These are phyloP conservation scores for Remorina albescens DNA, from an alignment of 2,797 vertebrate species.

Conservation along the genomic window DNA sequence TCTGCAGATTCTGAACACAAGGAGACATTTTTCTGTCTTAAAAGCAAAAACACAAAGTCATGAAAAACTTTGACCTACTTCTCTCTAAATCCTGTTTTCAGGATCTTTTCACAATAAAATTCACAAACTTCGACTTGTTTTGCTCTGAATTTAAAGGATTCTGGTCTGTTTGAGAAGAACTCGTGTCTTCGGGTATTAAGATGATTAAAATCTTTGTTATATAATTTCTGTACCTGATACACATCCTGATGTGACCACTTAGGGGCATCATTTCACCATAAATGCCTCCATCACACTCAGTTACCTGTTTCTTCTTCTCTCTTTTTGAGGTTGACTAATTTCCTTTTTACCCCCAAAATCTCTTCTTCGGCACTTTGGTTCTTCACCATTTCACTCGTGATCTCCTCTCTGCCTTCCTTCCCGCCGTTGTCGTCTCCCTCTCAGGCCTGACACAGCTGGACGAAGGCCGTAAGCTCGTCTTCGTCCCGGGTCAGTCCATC, in stretches of 20 bases:
- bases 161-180: neutral
- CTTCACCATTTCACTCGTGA: neutral
- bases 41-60: too few relatives aligned
- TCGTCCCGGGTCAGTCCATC: conserved; percentile 89
- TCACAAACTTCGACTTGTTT: neutral
- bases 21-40: too few relatives aligned
- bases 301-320: too few relatives aligned
- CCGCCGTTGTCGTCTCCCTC: neutral
- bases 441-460: conserved; percentile 90
- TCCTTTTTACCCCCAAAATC: neutral
- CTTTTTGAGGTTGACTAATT: neutral
- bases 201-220: neutral
- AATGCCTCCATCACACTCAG: conserved; percentile 15
- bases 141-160: neutral
- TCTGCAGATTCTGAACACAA: too few relatives aligned
- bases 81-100: too few relatives aligned
- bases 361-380: neutral
- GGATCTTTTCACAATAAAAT: neutral
- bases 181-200: neutral
- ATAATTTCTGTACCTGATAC: neutral
- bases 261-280: conserved; percentile 62
- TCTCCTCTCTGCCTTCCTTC: neutral
- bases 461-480: conserved; percentile 93
- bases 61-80: too few relatives aligned
- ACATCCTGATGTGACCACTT: conserved; percentile 29